Conservation (phyloP, 1,140 invertebrate genomes). For the Ceratina australensis region DNA sequence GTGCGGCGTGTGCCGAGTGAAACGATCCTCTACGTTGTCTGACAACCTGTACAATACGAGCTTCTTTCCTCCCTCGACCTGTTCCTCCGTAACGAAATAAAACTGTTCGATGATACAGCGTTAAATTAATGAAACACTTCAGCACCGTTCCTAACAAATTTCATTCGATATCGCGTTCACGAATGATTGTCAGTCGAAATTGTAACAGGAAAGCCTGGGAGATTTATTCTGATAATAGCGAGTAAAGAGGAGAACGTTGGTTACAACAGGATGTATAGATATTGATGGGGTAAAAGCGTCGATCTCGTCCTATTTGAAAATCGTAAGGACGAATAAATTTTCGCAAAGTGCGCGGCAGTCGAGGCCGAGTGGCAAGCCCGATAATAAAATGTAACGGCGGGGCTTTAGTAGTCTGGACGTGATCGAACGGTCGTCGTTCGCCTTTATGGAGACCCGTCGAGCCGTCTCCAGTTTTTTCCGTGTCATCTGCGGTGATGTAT, state of each 20-base stretch:
- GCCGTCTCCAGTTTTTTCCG: conserved; percentile 60
- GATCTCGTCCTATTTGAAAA: conserved; percentile 41
- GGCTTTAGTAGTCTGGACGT: conserved; percentile 51
- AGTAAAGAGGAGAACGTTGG: neutral
- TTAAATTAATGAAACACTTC: too few relatives aligned
- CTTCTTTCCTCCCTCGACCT: neutral
- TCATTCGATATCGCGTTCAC: too few relatives aligned
- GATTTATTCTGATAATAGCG: neutral
- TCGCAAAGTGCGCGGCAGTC: conserved; percentile 12
- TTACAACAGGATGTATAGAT: conserved; percentile 10
- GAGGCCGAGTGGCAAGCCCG: conserved; percentile 42
- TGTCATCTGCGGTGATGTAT: conserved; percentile 51
- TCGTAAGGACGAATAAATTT: conserved; percentile 52
- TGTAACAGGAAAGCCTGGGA: neutral
- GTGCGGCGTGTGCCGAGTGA: neutral
- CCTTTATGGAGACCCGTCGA: conserved; percentile 51
- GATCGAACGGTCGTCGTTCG: conserved; percentile 47
- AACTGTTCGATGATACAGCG: too few relatives aligned
- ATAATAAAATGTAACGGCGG: conserved; percentile 64
- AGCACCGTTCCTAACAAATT: too few relatives aligned
- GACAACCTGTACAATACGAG: neutral
- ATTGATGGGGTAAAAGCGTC: conserved; percentile 17
- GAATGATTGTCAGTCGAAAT: too few relatives aligned
- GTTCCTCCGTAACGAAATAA: too few relatives aligned
- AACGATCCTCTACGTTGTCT: neutral